Percentiles rank a stretch among this genome's conserved stretches.
These are phyloP conservation scores for Tetragonula carbonaria DNA, from an alignment of 2,888 invertebrate species.

Conservation along the genomic window DNA sequence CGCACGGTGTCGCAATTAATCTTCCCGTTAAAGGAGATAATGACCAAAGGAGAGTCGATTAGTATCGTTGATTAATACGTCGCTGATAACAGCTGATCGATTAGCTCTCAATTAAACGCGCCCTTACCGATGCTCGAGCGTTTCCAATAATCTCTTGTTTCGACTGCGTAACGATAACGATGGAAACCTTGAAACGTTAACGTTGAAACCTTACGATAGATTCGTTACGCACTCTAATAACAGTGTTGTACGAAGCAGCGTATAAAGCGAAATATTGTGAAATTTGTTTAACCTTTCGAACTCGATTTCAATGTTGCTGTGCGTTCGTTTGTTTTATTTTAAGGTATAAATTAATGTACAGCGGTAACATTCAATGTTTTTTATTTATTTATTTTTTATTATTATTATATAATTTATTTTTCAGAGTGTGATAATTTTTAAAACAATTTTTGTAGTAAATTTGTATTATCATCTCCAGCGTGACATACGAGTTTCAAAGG, in stretches of 20 bases:
- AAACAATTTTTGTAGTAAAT: no score
- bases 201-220: not conserved
- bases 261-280: not conserved
- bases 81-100: conserved; percentile 19
- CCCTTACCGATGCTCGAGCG: not conserved
- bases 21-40: conserved; percentile 20
- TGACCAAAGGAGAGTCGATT: conserved; percentile 26
- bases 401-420: no score
- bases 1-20: conserved; percentile 5
- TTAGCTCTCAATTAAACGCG: conserved; percentile 11
- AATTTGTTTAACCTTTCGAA: not conserved
- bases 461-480: no score
- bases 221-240: not conserved
- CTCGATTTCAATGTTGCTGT: no score
- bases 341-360: no score
- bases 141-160: not conserved
- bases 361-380: no score
- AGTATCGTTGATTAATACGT: conserved; percentile 27
- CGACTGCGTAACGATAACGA: not conserved
- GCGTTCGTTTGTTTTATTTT: no score
- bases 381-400: no score
- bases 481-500: no score
- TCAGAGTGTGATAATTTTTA: no score
- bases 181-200: no score
- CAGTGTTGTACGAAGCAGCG: not conserved